A percentile compares a stretch with the other conserved stretches of the same genome.
Conservation (phyloP, 2,113 vertebrate genomes). For the Sander lucioperca region DNA sequence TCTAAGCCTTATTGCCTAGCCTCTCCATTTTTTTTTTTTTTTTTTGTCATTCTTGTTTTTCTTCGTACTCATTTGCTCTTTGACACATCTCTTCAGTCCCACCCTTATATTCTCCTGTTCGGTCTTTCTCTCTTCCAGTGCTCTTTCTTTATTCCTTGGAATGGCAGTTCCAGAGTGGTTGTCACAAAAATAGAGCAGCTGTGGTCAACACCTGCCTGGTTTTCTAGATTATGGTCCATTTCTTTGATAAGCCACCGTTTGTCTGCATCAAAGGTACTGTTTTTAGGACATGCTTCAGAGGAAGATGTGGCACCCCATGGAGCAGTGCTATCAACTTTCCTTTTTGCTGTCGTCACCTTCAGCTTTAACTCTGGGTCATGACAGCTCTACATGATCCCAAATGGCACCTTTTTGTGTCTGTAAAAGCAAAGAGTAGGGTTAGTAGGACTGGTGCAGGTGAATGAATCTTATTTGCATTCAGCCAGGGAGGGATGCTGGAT, state of each 20-base stretch:
- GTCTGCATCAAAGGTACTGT: slow-evolving; percentile 50
- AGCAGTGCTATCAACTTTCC: slow-evolving; percentile 33
- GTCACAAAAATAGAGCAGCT: slow-evolving; percentile 44
- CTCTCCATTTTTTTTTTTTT: too few species aligned
- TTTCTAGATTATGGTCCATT: slow-evolving; percentile 38
- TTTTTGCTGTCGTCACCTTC: slow-evolving; percentile 36
- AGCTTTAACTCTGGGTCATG: slow-evolving; percentile 33
- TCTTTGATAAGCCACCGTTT: slow-evolving; percentile 63
- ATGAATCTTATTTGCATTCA: background rate
- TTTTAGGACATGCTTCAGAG: slow-evolving; percentile 47
- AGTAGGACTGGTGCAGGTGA: background rate
- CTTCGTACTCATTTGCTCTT: slow-evolving; percentile 11
- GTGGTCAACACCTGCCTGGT: slow-evolving; percentile 55
- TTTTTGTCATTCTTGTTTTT: slow-evolving; percentile 1
- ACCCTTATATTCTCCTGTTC: background rate
- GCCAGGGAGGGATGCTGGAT: background rate
- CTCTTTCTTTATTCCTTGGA: slow-evolving; percentile 28
- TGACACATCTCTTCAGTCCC: background rate
- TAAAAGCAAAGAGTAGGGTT: slow-evolving; percentile 2
- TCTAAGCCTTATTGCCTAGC: background rate
- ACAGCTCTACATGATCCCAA: slow-evolving; percentile 19
- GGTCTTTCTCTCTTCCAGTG: background rate
- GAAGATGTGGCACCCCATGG: background rate
- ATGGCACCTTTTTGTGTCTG: slow-evolving; percentile 14
- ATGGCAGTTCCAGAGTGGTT: slow-evolving; percentile 30